Base-by-base conservation (phyloP, 92 coral and sea anemone genomes). In the Palythoa heliodiscus region DNA sequence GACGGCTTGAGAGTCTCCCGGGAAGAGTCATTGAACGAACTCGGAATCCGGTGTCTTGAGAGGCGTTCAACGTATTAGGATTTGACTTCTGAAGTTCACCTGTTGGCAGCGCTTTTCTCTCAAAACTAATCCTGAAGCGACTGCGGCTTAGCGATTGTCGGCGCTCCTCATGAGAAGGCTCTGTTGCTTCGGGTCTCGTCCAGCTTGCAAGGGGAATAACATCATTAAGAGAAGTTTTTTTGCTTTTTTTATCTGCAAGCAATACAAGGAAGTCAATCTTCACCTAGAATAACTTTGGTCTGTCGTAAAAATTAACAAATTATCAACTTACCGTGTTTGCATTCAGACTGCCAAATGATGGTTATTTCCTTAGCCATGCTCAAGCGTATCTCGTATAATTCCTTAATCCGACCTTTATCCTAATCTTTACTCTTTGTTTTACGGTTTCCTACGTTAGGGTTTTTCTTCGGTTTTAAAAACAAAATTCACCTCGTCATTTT, bases 171-270 rank as follows among this genome's bases (percentile, higher is more conserved):
- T 78, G 71, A 78, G 24, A 66, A 37, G 50, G n/a, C 6, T 47
- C 24, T 25, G 23, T 11, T 50, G 60, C 40, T 22, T 80, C 84
- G 39, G 43, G 7, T 22, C 47, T 47, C 3, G 60, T 24, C 84
- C 84, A 80, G 39, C 74, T 80, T 17, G 73, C 73, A 52, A 80
- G 84, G 19, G 73, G 63, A 15, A 80, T 80, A 39, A 80, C 84
- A 20, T 80, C 84, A 7, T 64, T 52, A 1, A 80, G 63, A 24
- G 84, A 66, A 66, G 25, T n/a, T 48, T 17, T 43, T 38, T 80
- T 52, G 15, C 11, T 15, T 40, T 50, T 48, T 80, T 66, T 22
- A 22, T 43, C 84, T 80, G 73, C 73, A 5, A 53, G 58, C 13
- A 47, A 47, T 63, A 64, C 40, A 66, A 43, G 12, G 17, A 12